Evolutionary conservation across 1,140 invertebrate species (phyloP), one percentile per base, ranked within the genome.

Genomic region (Nymphalis io): DNA sequence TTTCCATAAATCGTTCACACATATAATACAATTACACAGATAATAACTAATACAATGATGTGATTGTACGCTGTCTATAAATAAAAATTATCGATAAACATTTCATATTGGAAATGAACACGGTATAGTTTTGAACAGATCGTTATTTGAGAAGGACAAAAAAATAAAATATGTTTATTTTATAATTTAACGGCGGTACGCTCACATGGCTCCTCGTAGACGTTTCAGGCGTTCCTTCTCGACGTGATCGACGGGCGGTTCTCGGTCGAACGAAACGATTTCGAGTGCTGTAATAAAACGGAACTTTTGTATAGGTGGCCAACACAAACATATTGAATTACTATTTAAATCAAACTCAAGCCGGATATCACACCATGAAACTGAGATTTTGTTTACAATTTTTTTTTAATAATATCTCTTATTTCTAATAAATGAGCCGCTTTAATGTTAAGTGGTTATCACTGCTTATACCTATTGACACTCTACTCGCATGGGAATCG

Each of bases 141-240:
- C n/a, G 15, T 46, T 51, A 44, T 20, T 51, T 18, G 6, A 51
- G 48, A 20, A 61, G 42, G 20, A 60, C 21, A n/a, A 46, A 53
- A 68, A 69, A 61, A 69, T 57, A 67, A 66, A 57, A 27, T 46
- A 46, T 53, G 16, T 57, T 58, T 13, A n/a, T 23, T 12, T 57
- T 59, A 18, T 23, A 27, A 16, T 60, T 27, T 33, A 57, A n/a
- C 46, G 13, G 48, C 27, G 46, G 58, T 51, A 23, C 40, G 62
- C 65, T 73, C 73, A 72, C 15, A 81, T 81, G 13, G 76, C 82
- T 13, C 82, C 85, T 33, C 88, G 86, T 10, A 92, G 80, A 3
- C 87, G 80, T 66, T 92, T 92, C 64, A 89, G 72, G 0, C 90
- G 82, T 51, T 92, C 90, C 68, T 92, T 92, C 74, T 92, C 92